Base-by-base conservation (phyloP, 2,888 invertebrate genomes). In the Papilio demoleus region DNA sequence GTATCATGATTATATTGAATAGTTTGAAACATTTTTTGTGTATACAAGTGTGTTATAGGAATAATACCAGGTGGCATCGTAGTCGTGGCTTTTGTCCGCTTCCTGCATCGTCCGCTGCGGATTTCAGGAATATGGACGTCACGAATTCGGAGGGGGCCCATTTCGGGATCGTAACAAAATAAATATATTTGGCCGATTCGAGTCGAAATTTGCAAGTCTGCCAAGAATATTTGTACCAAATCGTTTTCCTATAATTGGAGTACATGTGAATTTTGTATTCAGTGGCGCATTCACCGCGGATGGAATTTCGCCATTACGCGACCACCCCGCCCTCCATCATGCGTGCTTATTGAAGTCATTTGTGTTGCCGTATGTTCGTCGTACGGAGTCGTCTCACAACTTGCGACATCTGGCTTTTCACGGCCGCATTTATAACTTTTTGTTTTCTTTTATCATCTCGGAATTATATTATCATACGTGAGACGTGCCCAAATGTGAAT, bases 171-270 rank as follows among this genome's bases (percentile, higher is more conserved):
- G 80, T 82, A 88, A 88, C 88, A 88, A 92, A 91, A 92, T 92
- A 92, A 91, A 90, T 91, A 90, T 90, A 88, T 91, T 90, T 90
- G 82, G 91, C 88, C 89, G 92, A 92, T 91, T 91, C 88, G 81
- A 87, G 86, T 80, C 84, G 82, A 89, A 90, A 92, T 92, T 92
- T 92, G 92, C 92, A 92, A 92, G 90, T 92, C 90, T 91, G 92
- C 92, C 92, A 92, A 92, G 91, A 91, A 92, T 91, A 92, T 92
- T 91, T 88, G 87, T 90, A 91, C 86, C 89, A 92, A 92, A 92
- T 92, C 92, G 92, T 92, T 92, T 92, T 92, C 92, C 92, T 92
- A 92, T 92, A 92, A 92, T 92, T 92, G 92, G 92, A 92, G 90
- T 92, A 92, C 91, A 92, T 92, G 88, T 90, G 91, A 91, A 92